phyloP scores from a whole-genome alignment of 2,797 vertebrate genomes.

The Anniella stebbinsi region DNA sequence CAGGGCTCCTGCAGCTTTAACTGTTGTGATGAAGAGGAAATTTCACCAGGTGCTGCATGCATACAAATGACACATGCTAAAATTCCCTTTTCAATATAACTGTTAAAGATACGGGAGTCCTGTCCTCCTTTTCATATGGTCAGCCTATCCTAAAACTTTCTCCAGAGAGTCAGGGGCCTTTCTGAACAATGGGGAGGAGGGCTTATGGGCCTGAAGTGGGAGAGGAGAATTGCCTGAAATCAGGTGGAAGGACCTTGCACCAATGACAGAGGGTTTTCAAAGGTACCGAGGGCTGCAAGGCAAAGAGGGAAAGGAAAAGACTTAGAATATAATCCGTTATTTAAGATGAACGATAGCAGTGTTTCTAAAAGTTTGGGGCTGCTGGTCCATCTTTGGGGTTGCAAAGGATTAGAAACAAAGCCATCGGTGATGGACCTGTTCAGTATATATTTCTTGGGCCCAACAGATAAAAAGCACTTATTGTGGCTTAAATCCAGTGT shows the following conservation, averaged over 20 bases:
- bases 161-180: background rate
- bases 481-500: background rate
- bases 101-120: too few species aligned
- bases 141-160: background rate
- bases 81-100: too few species aligned
- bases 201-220: background rate
- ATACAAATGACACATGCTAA: too few species aligned
- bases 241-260: background rate
- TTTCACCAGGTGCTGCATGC: too few species aligned
- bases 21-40: too few species aligned
- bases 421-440: background rate
- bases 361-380: background rate
- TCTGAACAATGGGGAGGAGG: background rate
- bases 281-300: background rate
- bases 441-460: background rate
- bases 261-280: background rate
- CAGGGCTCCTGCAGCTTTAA: too few species aligned
- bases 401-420: background rate
- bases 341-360: background rate
- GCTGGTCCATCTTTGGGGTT: background rate
- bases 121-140: too few species aligned
- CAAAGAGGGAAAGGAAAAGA: background rate
- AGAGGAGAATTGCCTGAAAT: background rate
- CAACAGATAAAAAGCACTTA: background rate
- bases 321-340: background rate